These are phyloP conservation scores for Microctenopoma stevenorrisi DNA, from an alignment of 2,797 vertebrate genomes.

Conservation along the genomic window DNA sequence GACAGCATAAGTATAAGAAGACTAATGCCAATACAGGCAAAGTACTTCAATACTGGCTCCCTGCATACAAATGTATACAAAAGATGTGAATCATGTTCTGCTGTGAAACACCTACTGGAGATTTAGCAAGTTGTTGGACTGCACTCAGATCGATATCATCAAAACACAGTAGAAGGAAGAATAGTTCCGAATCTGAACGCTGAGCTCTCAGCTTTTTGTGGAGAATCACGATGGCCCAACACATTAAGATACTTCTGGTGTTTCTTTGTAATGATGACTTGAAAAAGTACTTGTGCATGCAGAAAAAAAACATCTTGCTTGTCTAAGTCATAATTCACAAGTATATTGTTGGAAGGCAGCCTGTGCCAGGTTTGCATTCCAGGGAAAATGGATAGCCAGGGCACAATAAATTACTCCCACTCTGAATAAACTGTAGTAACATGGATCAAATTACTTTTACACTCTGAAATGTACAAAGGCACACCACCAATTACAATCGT, in stretches of 20 bases:
- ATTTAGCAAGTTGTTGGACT: not conserved
- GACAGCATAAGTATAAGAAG: not conserved
- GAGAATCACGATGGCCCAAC: not conserved
- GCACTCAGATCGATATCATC: not conserved
- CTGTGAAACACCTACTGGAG: not conserved
- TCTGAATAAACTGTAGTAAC: conserved; percentile 68
- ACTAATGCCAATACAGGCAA: not conserved
- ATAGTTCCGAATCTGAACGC: not conserved
- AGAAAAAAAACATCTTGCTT: conserved; percentile 24
- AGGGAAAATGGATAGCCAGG: conserved; percentile 67
- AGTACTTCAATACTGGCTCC: not conserved
- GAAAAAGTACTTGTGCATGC: conserved; percentile 32
- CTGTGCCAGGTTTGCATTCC: conserved; percentile 63
- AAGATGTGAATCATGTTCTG: not conserved
- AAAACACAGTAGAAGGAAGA: not conserved
- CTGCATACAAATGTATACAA: not conserved
- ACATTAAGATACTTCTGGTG: conserved; percentile 1
- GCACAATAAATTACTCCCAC: conserved; percentile 66
- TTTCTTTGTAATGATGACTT: not conserved
- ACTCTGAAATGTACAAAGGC: conserved; percentile 51
- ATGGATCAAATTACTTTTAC: conserved; percentile 70
- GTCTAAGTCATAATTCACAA: conserved; percentile 67
- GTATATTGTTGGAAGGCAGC: conserved; percentile 51
- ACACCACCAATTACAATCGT: conserved; percentile 47
- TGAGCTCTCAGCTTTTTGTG: not conserved